Base-by-base conservation (phyloP, 2,888 invertebrate species). In the Argyresthia albistria region DNA sequence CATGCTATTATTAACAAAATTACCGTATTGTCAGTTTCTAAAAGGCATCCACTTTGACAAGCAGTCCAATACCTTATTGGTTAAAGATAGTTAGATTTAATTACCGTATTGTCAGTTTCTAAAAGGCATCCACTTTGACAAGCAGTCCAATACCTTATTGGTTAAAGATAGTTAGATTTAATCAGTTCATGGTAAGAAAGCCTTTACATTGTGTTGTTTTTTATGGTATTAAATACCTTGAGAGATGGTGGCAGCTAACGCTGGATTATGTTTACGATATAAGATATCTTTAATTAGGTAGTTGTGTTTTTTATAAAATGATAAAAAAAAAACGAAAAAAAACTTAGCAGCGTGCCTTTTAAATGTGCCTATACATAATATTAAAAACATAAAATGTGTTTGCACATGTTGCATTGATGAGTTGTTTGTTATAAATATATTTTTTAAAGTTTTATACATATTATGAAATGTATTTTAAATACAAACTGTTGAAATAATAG, bases 381-480 rank as follows among this genome's bases (percentile, higher is more conserved):
- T 7, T 15, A 15, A 46, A 46, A 8, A 14, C 10, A 14, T 10
- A 3, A 14, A 12, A 43, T 8, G 3, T 46, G 14, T 46, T 46
- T 10, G 66, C 67, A 72, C 70, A 59, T 36, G 75, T 74, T 76
- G 72, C 69, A 46, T 58, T 51, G 65, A 67, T 77, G 77, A 80
- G 78, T 78, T 78, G 6, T 56, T 78, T 78, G 6, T 56, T 10
- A 49, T 50, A 53, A 58, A 52, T 56, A 46, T 60, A 61, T 63
- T 65, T 61, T 57, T 55, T 62, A 67, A 67, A 60, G 56, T 62
- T 64, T 63, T 61, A 58, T 55, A 54, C 45, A 9, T 35, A 42
- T 47, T 47, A 47, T 47, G 11, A 10, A 12, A 10, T 42, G 7
- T 25, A n/a, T n/a, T n/a, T n/a, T n/a, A n/a, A n/a, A n/a, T n/a